These are phyloP conservation scores for Drosophila diplacantha DNA, from an alignment of 2,888 invertebrate genomes.

Conservation along the genomic window DNA sequence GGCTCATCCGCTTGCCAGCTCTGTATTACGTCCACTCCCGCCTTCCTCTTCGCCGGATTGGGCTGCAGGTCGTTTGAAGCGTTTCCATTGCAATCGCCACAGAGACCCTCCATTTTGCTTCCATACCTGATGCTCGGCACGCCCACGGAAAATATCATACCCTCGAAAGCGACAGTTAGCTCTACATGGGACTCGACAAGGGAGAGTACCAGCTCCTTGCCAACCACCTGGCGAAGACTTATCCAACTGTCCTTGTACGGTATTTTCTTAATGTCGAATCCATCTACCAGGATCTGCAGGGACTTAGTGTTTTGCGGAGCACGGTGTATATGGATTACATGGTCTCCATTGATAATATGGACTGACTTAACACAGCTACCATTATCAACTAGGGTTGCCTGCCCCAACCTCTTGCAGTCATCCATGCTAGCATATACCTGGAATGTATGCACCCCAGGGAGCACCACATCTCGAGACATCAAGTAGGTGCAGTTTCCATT, in stretches of 20 bases:
- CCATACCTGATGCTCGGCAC: slow-evolving; percentile 86
- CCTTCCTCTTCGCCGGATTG: slow-evolving; percentile 78
- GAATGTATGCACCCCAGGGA: slow-evolving; percentile 78
- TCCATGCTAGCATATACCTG: slow-evolving; percentile 84
- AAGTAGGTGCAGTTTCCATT: slow-evolving; percentile 92
- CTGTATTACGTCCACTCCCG: slow-evolving; percentile 78
- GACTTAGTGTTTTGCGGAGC: slow-evolving; percentile 73
- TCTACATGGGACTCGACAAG: slow-evolving; percentile 86
- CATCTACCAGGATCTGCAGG: slow-evolving; percentile 74
- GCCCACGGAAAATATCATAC: slow-evolving; percentile 80
- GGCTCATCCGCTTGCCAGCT: slow-evolving; percentile 80
- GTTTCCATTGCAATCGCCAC: slow-evolving; percentile 85
- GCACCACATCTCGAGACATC: slow-evolving; percentile 82
- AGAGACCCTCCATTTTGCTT: slow-evolving; percentile 87
- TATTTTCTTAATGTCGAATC: slow-evolving; percentile 71
- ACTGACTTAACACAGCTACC: slow-evolving; percentile 83
- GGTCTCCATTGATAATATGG: slow-evolving; percentile 83
- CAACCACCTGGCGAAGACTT: slow-evolving; percentile 79
- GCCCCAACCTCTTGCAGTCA: slow-evolving; percentile 81
- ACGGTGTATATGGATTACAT: slow-evolving; percentile 81
- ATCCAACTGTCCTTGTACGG: slow-evolving; percentile 83
- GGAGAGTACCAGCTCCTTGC: slow-evolving; percentile 81
- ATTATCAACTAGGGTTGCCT: slow-evolving; percentile 48
- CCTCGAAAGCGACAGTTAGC: slow-evolving; percentile 78
- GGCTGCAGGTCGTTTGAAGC: slow-evolving; percentile 80